These are phyloP conservation scores for Girardia tigrina DNA, from an alignment of 2,888 invertebrate species.

Conservation along the genomic window DNA sequence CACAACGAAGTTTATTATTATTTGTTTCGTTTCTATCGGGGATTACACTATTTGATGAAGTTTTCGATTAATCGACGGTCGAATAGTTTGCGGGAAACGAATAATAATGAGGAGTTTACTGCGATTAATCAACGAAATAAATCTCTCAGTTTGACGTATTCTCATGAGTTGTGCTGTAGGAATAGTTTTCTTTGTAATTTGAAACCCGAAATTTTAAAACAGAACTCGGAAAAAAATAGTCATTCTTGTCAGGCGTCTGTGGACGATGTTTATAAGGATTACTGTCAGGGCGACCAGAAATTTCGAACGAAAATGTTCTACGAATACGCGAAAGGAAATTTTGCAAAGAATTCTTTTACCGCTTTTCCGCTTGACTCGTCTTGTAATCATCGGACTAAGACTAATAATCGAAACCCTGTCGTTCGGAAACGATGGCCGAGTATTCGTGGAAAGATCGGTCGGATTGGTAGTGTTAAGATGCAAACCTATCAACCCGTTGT, in stretches of 20 bases:
- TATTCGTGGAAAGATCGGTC: not conserved
- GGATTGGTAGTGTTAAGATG: not conserved
- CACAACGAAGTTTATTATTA: too few relatives aligned
- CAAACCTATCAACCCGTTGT: not conserved
- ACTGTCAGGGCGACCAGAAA: not conserved
- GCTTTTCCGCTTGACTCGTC: not conserved
- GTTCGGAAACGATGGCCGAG: slow-evolving; percentile 25
- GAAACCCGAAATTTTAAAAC: not conserved
- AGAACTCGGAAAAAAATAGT: not conserved
- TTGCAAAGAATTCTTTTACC: not conserved
- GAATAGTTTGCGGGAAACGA: not conserved
- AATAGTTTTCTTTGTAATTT: not conserved
- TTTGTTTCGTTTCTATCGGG: too few relatives aligned
- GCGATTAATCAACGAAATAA: not conserved
- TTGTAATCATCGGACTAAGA: not conserved
- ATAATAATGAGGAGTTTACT: not conserved
- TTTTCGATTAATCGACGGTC: not conserved
- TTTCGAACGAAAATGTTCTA: not conserved
- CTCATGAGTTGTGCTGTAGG: not conserved
- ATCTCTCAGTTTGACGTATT: not conserved
- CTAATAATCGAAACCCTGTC: not conserved
- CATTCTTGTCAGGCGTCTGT: not conserved
- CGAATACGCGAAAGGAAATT: not conserved
- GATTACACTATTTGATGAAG: not conserved
- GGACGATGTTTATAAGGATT: not conserved